phyloP scores from a whole-genome alignment of 2,797 vertebrate species.

The Acropternis orthonyx region DNA sequence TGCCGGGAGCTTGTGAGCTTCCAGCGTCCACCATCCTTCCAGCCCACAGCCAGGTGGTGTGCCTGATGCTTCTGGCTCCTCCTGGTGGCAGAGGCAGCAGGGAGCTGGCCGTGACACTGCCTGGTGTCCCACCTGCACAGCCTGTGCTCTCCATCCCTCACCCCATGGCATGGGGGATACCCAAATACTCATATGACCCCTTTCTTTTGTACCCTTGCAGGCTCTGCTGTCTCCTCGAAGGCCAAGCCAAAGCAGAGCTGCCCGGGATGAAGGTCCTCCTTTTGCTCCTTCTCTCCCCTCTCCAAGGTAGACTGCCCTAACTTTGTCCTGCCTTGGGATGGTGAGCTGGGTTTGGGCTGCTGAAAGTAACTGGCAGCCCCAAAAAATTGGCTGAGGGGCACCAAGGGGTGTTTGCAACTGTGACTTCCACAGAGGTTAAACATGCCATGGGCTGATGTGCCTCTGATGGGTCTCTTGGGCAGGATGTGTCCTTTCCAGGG shows the following conservation, averaged over 20 bases:
- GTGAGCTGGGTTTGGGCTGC: background rate
- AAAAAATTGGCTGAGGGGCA: background rate
- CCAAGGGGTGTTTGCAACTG: background rate
- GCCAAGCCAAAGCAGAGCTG: background rate
- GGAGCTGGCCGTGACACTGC: accelerated
- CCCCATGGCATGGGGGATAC: background rate
- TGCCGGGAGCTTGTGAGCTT: background rate
- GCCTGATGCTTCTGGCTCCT: background rate
- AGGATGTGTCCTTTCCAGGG: background rate
- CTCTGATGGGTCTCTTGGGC: background rate
- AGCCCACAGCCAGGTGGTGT: accelerated
- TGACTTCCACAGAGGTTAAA: background rate
- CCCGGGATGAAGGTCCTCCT: conserved; percentile 27
- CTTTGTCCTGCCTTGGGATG: accelerated
- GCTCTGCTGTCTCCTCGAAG: background rate
- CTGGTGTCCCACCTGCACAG: background rate
- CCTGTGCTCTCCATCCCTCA: background rate
- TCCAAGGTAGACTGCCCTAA: conserved; percentile 40
- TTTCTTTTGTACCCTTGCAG: background rate
- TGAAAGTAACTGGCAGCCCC: background rate
- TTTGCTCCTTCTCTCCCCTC: conserved; percentile 1
- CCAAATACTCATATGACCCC: background rate
- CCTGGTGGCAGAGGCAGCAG: background rate
- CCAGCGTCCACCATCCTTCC: accelerated
- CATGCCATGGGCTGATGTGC: background rate